phyloP scores from a whole-genome alignment of 2,888 invertebrate species.

The Deilephila elpenor region DNA sequence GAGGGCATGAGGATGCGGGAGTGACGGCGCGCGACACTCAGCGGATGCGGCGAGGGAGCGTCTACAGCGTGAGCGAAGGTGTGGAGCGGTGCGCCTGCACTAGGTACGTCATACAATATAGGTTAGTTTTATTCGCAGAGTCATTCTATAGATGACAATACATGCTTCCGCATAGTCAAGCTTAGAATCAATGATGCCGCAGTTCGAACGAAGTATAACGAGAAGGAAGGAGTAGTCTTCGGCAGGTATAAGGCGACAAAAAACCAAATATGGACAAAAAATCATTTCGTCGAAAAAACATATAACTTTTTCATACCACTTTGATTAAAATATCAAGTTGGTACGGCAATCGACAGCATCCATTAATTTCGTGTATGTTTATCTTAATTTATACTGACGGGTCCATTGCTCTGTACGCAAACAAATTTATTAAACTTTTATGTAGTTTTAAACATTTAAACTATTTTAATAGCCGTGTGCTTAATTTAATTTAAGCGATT shows the following conservation, averaged over 20 bases:
- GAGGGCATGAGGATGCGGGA: conserved; percentile 56
- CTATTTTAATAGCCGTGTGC: conserved; percentile 4
- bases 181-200: no score
- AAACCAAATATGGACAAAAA: not conserved
- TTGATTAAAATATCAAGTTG: not conserved
- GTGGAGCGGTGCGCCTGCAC: conserved; percentile 80
- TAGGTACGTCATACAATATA: conserved; percentile 56
- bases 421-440: conserved; percentile 32
- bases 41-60: conserved; percentile 80
- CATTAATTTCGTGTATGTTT: conserved; percentile 1
- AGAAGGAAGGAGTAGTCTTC: no score
- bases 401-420: conserved; percentile 18
- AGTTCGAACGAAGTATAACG: no score
- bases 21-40: conserved; percentile 62
- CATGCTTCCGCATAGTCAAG: no score
- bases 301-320: not conserved
- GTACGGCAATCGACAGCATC: conserved; percentile 1
- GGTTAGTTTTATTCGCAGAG: not conserved
- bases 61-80: conserved; percentile 80
- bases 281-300: not conserved
- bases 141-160: no score
- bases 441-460: conserved; percentile 9
- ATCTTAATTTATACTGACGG: conserved; percentile 21
- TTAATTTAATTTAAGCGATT: conserved; percentile 9
- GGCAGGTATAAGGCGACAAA: no score